Evolutionary conservation across 2,888 invertebrate genomes (phyloP), one percentile per base, ranked within the genome.

Genomic region (Hemaris fuciformis): DNA sequence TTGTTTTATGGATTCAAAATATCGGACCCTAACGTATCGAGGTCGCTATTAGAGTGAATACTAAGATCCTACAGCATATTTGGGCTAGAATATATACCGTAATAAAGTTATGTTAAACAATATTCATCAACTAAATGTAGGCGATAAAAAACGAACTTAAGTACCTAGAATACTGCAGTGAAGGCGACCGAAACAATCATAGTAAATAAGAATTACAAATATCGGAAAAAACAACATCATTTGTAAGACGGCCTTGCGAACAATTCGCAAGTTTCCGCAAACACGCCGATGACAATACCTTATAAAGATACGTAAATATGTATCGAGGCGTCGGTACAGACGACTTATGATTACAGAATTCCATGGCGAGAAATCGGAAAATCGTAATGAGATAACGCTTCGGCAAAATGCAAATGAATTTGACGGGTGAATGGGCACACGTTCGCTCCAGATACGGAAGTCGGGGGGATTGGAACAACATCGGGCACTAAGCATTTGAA

Each of bases 401-500:
- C 75, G 73, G 70, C 74, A 80, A 79, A 82, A 88, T 86, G 88
- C 87, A 88, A 89, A 89, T 87, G 82, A 85, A 83, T 87, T 87
- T 80, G 77, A 73, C 74, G 77, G 76, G 72, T 73, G 75, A 76
- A 71, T 76, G 77, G 73, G 68, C 71, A 65, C 73, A 68, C 73
- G 73, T 18, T 53, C 53, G 70, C 69, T 70, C 65, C 62, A 70
- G 64, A 64, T 62, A 63, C 18, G 53, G 46, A 46, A 53, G 31
- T 53, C 68, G 66, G 76, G 75, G 79, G 81, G 75, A 75, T 69
- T 61, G 62, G 74, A 78, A 79, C 77, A 83, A 53, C 53, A 53
- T 53, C 18, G 18, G 53, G 46, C 23, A 31, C 25, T 20, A 20
- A 15, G 73, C 82, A 78, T 83, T 83, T 82, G 78, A 75, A n/a